Evolutionary conservation across 2,888 invertebrate species (phyloP), one percentile per base, ranked within the genome.

Genomic region (Drosophila gaucha): DNA sequence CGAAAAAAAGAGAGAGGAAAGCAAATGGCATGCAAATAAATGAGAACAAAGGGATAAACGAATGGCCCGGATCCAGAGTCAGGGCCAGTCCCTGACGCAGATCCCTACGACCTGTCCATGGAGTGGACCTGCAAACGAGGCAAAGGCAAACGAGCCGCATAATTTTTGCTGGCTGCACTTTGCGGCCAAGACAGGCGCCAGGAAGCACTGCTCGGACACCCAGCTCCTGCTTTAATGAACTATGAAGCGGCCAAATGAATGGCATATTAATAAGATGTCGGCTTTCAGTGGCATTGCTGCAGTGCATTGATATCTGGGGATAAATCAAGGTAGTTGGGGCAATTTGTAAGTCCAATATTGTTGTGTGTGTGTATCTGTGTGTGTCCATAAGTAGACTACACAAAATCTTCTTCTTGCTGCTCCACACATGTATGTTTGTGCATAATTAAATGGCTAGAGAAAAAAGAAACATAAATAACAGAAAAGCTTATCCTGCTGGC

Each of bases 211-310:
- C 28, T 52, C 44, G 62, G 47, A 60, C 36, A 33, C 30, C 8
- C 49, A 49, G 72, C 76, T 68, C 63, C 70, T 60, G 86, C 77
- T 85, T 88, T 88, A 84, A 84, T 84, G 89, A 87, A 85, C 71
- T 82, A 78, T 88, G 82, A 73, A 85, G 74, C 79, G 74, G 55
- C 69, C 86, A 87, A 85, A 85, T 85, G 88, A 82, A 85, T 88
- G 87, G 78, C 78, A 85, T 85, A 88, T 85, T 88, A 85, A 88
- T 85, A 87, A 74, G 76, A 88, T 78, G 88, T 85, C 82, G 82
- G 78, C 78, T 80, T 60, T 65, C 60, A 63, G 58, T 64, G 62
- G 18, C 67, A 65, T 51, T 68, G 65, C 30, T 47, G 51, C 58
- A 47, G 41, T 54, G 41, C 84, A 83, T 67, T 79, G 87, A 78